Base-by-base conservation (phyloP, 53 echinoderm and acorn worm genomes). In the Antedon mediterranea region DNA sequence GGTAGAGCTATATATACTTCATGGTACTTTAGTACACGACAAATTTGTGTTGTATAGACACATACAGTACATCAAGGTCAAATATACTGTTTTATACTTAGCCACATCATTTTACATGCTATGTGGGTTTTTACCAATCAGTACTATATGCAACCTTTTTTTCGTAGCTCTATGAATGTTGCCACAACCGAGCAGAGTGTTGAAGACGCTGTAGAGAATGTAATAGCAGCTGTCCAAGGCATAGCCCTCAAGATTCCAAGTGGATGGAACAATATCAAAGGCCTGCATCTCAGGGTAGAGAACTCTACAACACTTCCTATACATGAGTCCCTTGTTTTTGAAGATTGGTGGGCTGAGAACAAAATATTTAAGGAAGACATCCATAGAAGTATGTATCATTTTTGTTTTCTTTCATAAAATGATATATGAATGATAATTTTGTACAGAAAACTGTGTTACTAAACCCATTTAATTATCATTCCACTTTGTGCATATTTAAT, bases 191-290 rank as follows among this genome's bases (percentile, higher is more conserved):
- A 82, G 28, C 89, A 92, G 89, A 81, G 84, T 9, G 72, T 81
- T 8, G 82, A 91, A 27, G 76, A 88, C 43, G 79, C 88, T 29
- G 80, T 75, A 23, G 92, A 87, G 31, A 97, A 97, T 78, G 87
- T 89, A 70, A 85, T 90, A 82, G 77, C 87, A 30, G 85, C 90
- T 28, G 82, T 97, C 3, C 74, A 82, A 23, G 71, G 80, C 0
- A 71, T 97, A 31, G 78, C 81, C 28, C 34, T 80, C 28, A 34
- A 80, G 13, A 78, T 97, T 13, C 75, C 83, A 27, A 81, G 74
- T 34, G 97, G 97, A 29, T 97, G 91, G 91, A 29, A 43, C 31
- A 97, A 97, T 77, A 86, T 97, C 78, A 97, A 97, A 80, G 76
- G 87, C 28, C 31, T 97, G 76, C 87, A 92, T 74, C 72, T 97